These are phyloP conservation scores for Forbesichthys papilliferus DNA, from an alignment of 2,113 vertebrate species.

Conservation along the genomic window DNA sequence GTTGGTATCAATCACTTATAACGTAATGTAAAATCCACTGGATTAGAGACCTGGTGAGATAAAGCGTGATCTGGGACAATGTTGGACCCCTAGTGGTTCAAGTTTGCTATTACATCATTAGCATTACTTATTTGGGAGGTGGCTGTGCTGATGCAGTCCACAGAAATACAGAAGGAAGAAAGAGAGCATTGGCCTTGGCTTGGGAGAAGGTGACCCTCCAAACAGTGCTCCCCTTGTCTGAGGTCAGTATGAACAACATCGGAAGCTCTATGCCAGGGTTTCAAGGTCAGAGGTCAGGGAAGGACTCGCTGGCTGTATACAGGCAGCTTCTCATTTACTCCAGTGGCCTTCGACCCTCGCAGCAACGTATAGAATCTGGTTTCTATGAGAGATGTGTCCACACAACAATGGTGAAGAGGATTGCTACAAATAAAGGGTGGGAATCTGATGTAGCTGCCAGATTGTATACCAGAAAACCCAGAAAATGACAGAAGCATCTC, in stretches of 20 bases:
- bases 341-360: slow-evolving; percentile 46
- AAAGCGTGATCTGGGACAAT: no score
- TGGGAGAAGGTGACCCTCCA: slow-evolving; percentile 1
- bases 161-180: neutral
- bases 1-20: no score
- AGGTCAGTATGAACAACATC: slow-evolving; percentile 41
- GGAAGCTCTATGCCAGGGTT: slow-evolving; percentile 44
- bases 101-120: no score
- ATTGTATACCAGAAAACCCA: neutral
- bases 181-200: neutral
- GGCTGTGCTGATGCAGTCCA: slow-evolving; percentile 4
- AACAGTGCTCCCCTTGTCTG: slow-evolving; percentile 58
- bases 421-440: slow-evolving; percentile 9
- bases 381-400: slow-evolving; percentile 60
- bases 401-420: slow-evolving; percentile 41
- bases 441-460: neutral
- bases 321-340: slow-evolving; percentile 32
- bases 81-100: no score
- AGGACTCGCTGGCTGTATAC: slow-evolving; percentile 47
- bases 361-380: slow-evolving; percentile 59
- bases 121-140: neutral
- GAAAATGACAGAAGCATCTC: no score
- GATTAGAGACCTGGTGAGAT: no score
- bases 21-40: no score
- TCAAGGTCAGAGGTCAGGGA: slow-evolving; percentile 31